Evolutionary conservation across 2,797 vertebrate genomes (phyloP).

Genomic region (Fistularia commersonii): DNA sequence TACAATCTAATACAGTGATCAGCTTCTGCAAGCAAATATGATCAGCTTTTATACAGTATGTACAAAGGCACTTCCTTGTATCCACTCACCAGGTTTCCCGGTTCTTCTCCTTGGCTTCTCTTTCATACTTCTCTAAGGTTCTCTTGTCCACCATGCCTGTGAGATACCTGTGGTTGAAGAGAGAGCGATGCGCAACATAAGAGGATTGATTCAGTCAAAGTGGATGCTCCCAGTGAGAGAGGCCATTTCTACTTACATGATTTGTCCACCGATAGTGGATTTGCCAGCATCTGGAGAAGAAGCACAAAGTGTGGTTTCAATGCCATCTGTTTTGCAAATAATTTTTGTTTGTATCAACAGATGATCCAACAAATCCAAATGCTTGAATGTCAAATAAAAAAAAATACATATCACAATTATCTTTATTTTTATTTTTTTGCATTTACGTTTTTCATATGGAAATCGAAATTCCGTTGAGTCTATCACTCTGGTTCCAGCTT

Average conservation of each 20-base stretch:
- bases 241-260: constrained; percentile 84
- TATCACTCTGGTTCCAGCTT: no score
- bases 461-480: no score
- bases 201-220: neutral
- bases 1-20: no score
- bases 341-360: no score
- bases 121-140: constrained; percentile 97
- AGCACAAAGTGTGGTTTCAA: neutral
- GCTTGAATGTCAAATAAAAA: no score
- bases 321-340: neutral
- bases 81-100: constrained; percentile 92
- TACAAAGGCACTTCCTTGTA: neutral
- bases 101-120: constrained; percentile 99
- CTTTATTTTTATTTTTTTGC: no score
- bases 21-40: no score
- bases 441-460: no score
- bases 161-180: constrained; percentile 83
- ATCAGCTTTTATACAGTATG: neutral
- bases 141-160: constrained; percentile 99
- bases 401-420: no score
- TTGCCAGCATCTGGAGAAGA: constrained; percentile 88
- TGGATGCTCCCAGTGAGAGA: neutral
- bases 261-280: constrained; percentile 97
- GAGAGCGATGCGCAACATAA: neutral
- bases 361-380: no score